Evolutionary conservation across 2,797 vertebrate genomes (phyloP), one percentile per base, ranked within the genome.

Genomic region (Microctenopoma stevenorrisi): DNA sequence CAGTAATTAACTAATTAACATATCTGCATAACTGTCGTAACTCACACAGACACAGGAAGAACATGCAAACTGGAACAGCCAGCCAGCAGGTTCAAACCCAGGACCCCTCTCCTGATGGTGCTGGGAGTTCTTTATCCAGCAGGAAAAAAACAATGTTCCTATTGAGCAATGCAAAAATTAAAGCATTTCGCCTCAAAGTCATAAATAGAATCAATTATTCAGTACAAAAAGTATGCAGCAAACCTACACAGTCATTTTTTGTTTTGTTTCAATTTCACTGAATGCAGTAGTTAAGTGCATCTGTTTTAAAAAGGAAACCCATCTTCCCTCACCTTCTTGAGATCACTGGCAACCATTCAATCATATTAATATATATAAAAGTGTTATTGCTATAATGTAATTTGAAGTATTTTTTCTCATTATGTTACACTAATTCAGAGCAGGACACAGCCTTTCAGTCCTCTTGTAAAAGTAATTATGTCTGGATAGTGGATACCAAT

Each of bases 231-330:
- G 8, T 16, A 30, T 59, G 9, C 46, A 30, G 54, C 0, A 3
- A 49, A 18, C 42, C 35, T n/a, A 35, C 25, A 35, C 10, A 22
- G 22, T 49, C 50, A 47, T 76, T 72, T 55, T 33, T 37, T 8
- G 68, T 63, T 13, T 30, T 71, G 48, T 76, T 83, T 72, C 40
- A 67, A 53, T 74, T 66, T 78, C 25, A 40, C 12, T 70, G 44
- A 71, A 61, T 67, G 68, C 22, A 56, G 42, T 49, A 30, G 59
- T 43, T 76, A 33, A 48, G 55, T 56, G 72, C 15, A 62, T 70
- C 43, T 79, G 56, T 61, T 59, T 79, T 64, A 78, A 82, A 35
- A 68, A 57, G 50, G 50, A 68, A 37, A 16, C 22, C 50, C 1
- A 3, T 18, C 57, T 7, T 44, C 22, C 2, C 48, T 60, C 26